phyloP scores from a whole-genome alignment of 2,797 vertebrate genomes.

The Lemur catta region DNA sequence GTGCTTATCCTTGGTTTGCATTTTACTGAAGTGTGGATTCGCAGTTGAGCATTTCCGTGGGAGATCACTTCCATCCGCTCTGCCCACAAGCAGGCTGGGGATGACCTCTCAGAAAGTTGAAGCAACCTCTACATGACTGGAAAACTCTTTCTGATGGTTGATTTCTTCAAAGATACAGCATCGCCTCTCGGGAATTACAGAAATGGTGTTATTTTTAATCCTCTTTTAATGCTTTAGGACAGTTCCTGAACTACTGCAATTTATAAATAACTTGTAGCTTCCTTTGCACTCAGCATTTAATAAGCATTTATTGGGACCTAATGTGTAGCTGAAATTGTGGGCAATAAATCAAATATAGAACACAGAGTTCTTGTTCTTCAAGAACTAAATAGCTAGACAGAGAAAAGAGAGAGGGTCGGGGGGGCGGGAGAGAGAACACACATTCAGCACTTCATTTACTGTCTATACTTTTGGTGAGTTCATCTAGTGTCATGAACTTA shows the following conservation, averaged over 20 bases:
- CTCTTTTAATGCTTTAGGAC: not conserved
- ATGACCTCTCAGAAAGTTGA: not conserved
- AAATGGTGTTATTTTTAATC: slow-evolving; percentile 24
- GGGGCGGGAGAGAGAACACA: not conserved
- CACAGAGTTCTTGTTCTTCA: not conserved
- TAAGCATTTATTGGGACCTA: not conserved
- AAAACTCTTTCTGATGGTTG: not conserved
- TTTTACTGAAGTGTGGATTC: not conserved
- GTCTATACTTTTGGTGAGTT: not conserved
- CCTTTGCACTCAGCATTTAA: not conserved
- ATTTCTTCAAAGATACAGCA: not conserved
- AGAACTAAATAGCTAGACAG: not conserved
- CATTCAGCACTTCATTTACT: no score
- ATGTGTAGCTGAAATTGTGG: not conserved
- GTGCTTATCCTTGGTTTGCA: not conserved
- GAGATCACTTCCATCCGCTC: not conserved
- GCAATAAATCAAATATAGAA: not conserved
- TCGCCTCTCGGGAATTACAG: not conserved
- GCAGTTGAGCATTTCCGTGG: not conserved
- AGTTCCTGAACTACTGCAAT: not conserved
- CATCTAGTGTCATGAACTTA: not conserved
- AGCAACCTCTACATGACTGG: not conserved
- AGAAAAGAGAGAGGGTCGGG: no score
- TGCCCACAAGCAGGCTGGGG: not conserved
- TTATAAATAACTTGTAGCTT: slow-evolving; percentile 24